Conservation (phyloP, 2,113 vertebrate genomes). For the Aramus guarauna region DNA sequence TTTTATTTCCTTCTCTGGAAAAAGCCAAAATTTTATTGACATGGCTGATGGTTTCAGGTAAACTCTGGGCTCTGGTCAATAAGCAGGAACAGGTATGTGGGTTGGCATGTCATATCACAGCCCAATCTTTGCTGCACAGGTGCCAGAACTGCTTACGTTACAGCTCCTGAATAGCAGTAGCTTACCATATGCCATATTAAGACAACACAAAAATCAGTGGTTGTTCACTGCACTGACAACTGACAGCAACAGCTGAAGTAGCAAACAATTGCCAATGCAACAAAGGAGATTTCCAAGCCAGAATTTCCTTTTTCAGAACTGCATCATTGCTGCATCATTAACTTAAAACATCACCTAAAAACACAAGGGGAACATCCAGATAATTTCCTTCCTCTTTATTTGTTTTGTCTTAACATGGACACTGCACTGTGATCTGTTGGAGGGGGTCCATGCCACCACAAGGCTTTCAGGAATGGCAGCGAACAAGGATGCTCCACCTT, state of each 20-base stretch:
- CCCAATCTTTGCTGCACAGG: not conserved
- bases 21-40: not conserved
- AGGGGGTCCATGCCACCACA: not conserved
- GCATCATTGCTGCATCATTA: not conserved
- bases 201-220: not conserved
- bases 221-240: not conserved
- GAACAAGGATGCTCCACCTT: not conserved
- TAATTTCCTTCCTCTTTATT: not conserved
- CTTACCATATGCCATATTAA: not conserved
- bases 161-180: not conserved
- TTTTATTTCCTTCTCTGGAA: conserved; percentile 9
- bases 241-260: not conserved
- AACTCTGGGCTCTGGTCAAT: not conserved
- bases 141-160: not conserved
- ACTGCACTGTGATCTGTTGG: not conserved
- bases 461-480: not conserved
- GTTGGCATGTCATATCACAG: not conserved
- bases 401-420: not conserved
- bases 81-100: fast-evolving
- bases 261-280: not conserved
- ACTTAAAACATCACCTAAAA: not conserved
- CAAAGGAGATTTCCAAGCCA: not conserved
- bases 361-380: not conserved
- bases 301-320: not conserved
- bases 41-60: not conserved